Evolutionary conservation across 2,888 invertebrate species (phyloP), one percentile per base, ranked within the genome.

Genomic region (Pseudanteris insignis): DNA sequence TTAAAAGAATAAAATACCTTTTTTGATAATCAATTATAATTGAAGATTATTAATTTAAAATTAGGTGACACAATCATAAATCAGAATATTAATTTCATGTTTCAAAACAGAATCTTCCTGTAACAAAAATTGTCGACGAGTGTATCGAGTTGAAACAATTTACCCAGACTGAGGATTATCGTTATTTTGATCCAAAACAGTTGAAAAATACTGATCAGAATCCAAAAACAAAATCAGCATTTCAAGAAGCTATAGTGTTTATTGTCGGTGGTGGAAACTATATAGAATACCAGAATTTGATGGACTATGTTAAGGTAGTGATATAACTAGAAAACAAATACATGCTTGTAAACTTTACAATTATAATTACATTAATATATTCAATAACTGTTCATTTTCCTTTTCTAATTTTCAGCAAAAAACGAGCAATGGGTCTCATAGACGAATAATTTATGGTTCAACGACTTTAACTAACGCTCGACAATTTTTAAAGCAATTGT

Each of bases 221-320:
- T 79, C 83, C 88, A 50, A 85, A 87, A 81, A 84, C 86, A 83
- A 81, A 86, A 74, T 77, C 84, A 71, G 76, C 86, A 70, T 94
- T 93, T 79, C 89, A 89, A 71, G 94, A 94, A 80, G 93, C 93
- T 2, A 89, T 94, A 53, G 94, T 95, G 6, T 95, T 95, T 81
- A 81, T 95, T 48, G 92, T 95, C 30, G 94, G 95, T 30, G 94
- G 94, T 57, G 94, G 99, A 37, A 98, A 97, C 84, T 99, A 99
- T 77, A 97, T 98, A 75, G 99, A 99, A 81, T 99, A 99, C 81
- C 98, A 98, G 81, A 99, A 99, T 85, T 86, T 99, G 57, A 88
- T 92, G 43, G 98, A 98, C 78, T 96, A 96, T 76, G 91, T 92
- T 24, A 96, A 92, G 86, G 89, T 89, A 77, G n/a, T n/a, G n/a